Percentiles rank a stretch among this genome's conserved stretches.
Evolutionary conservation across 2,797 vertebrate genomes (phyloP).

Genomic region (Dromococcyx pavoninus): DNA sequence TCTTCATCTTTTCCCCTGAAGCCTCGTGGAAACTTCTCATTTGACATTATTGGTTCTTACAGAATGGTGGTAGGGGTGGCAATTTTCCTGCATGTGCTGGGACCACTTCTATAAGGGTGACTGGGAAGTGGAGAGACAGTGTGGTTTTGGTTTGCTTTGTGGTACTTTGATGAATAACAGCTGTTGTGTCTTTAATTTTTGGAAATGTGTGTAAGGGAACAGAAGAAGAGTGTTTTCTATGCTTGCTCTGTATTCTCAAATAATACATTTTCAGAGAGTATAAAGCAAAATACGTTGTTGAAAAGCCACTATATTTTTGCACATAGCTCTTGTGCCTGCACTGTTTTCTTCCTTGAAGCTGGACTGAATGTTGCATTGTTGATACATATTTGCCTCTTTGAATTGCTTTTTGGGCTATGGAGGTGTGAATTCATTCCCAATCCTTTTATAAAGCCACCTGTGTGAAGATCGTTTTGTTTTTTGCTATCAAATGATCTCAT

Average conservation of each 20-base stretch:
- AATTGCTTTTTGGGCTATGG: not conserved
- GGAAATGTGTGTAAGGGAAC: not conserved
- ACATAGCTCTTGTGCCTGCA: not conserved
- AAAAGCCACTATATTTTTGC: not conserved
- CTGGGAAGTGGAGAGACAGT: not conserved
- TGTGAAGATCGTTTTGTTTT: not conserved
- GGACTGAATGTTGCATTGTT: not conserved
- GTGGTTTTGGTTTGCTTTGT: not conserved
- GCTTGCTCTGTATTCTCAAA: not conserved
- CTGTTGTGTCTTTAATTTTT: not conserved
- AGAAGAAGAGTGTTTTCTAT: not conserved
- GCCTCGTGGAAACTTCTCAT: not conserved
- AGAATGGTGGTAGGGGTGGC: not conserved
- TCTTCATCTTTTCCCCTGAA: not conserved
- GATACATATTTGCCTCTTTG: not conserved
- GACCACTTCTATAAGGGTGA: not conserved
- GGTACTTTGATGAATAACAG: not conserved
- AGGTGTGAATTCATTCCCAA: not conserved
- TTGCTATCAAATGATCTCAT: not conserved
- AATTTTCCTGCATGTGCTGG: not conserved
- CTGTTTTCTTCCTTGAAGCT: not conserved
- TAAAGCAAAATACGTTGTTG: not conserved
- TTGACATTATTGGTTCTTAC: not conserved
- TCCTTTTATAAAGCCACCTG: fast-evolving
- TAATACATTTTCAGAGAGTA: not conserved